A percentile compares a stretch with the other conserved stretches of the same genome.
phyloP scores from a whole-genome alignment of 2,797 vertebrate genomes.

The Syndactyla subalaris region DNA sequence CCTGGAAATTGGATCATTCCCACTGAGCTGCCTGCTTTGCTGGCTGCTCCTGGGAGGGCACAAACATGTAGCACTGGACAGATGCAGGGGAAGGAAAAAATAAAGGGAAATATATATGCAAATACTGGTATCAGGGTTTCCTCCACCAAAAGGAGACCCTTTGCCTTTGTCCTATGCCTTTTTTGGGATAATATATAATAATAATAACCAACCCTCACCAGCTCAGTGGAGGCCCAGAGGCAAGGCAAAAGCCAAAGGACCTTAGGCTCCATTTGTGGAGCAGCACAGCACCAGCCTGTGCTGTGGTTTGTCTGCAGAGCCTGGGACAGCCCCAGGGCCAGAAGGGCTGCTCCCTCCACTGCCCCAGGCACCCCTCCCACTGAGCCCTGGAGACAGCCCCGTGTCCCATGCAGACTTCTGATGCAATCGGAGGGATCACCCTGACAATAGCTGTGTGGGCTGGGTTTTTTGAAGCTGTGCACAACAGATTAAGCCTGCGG shows the following conservation, averaged over 20 bases:
- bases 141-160: not conserved
- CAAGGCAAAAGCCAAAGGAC: not conserved
- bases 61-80: not conserved
- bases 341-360: not conserved
- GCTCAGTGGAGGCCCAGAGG: not conserved
- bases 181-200: not conserved
- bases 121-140: not conserved
- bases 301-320: not conserved
- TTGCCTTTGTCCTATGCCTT: not conserved
- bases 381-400: not conserved
- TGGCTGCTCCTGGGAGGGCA: not conserved
- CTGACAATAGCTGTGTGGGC: slow-evolving; percentile 14
- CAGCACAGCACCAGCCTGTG: not conserved
- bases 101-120: not conserved
- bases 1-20: slow-evolving; percentile 43
- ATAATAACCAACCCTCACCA: not conserved
- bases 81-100: not conserved
- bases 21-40: not conserved
- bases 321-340: not conserved
- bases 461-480: not conserved
- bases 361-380: not conserved
- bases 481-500: not conserved
- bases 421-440: not conserved
- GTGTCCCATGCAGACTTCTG: not conserved
- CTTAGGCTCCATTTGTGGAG: not conserved